Percentiles rank a stretch among this genome's conserved stretches.
phyloP scores from a whole-genome alignment of 1,140 invertebrate species.

The Pseudomyrmex pallidus region DNA sequence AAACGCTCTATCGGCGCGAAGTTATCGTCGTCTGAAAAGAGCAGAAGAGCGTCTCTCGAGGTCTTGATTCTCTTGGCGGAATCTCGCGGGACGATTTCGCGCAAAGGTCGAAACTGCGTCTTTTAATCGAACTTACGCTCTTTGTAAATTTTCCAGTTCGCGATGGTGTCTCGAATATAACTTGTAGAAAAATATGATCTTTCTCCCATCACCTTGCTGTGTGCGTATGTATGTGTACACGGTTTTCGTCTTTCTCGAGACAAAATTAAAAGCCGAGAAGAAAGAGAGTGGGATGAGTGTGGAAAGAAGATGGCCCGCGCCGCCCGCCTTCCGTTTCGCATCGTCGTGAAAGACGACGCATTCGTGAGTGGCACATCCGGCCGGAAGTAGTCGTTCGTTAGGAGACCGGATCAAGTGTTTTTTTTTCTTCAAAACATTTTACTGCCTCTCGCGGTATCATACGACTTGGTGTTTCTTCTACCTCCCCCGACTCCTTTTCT shows the following conservation, averaged over 20 bases:
- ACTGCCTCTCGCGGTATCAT: slow-evolving; percentile 59
- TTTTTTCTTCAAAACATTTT: slow-evolving; percentile 58
- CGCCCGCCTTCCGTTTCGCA: slow-evolving; percentile 15
- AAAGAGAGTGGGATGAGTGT: background rate
- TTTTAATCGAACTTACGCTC: no score
- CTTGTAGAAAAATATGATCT: no score
- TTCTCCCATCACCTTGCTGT: no score
- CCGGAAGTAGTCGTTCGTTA: slow-evolving; percentile 76
- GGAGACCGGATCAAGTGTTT: slow-evolving; percentile 63
- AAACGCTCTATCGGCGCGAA: slow-evolving; percentile 34
- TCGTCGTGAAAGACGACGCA: slow-evolving; percentile 7
- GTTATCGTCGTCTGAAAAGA: slow-evolving; percentile 35
- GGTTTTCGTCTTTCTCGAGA: slow-evolving; percentile 1
- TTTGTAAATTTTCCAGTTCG: no score
- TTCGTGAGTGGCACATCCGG: slow-evolving; percentile 73
- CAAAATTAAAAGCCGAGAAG: slow-evolving; percentile 59
- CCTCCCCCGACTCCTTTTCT: slow-evolving; percentile 9
- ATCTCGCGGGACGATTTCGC: slow-evolving; percentile 2
- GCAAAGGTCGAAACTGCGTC: no score
- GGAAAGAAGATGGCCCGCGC: background rate
- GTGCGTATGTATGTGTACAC: no score
- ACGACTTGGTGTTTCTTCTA: slow-evolving; percentile 29
- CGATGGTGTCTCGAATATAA: no score
- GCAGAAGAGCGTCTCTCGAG: background rate
- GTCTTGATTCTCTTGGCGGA: background rate